These are phyloP conservation scores for Apodemus agrarius DNA, from an alignment of 2,797 vertebrate genomes.

Conservation along the genomic window DNA sequence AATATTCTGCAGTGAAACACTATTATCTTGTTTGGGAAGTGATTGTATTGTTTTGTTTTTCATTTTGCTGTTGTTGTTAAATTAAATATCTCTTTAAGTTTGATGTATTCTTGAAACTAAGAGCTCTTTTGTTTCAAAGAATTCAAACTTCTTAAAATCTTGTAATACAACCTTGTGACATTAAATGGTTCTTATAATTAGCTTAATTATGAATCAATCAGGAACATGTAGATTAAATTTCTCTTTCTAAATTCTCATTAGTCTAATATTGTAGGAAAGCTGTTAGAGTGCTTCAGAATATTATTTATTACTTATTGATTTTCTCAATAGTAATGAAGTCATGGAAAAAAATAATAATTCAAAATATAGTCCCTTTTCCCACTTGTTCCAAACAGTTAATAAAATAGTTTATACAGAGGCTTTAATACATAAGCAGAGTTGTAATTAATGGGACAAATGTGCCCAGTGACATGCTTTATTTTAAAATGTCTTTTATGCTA, in stretches of 20 bases:
- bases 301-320: conserved; percentile 49
- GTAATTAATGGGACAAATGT: conserved; percentile 26
- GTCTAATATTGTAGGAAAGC: conserved; percentile 57
- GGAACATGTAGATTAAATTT: conserved; percentile 60
- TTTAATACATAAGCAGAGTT: not conserved
- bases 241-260: conserved; percentile 30
- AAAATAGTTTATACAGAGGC: not conserved
- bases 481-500: conserved; percentile 33
- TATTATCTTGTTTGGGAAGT: conserved; percentile 11
- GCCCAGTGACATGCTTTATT: not conserved
- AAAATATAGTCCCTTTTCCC: conserved; percentile 28
- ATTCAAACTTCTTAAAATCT: conserved; percentile 38
- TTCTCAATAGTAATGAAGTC: conserved; percentile 47
- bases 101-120: conserved; percentile 41
- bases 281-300: conserved; percentile 24
- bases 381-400: not conserved
- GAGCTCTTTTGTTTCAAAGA: conserved; percentile 61
- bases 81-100: conserved; percentile 33
- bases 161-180: conserved; percentile 56
- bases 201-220: conserved; percentile 59
- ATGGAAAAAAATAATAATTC: conserved; percentile 54
- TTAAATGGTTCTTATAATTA: conserved; percentile 44
- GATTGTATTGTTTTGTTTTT: conserved; percentile 24
- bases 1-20: not conserved
- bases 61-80: not conserved